Base-by-base conservation (phyloP, 1,140 invertebrate species). In the Thrips palmi region DNA sequence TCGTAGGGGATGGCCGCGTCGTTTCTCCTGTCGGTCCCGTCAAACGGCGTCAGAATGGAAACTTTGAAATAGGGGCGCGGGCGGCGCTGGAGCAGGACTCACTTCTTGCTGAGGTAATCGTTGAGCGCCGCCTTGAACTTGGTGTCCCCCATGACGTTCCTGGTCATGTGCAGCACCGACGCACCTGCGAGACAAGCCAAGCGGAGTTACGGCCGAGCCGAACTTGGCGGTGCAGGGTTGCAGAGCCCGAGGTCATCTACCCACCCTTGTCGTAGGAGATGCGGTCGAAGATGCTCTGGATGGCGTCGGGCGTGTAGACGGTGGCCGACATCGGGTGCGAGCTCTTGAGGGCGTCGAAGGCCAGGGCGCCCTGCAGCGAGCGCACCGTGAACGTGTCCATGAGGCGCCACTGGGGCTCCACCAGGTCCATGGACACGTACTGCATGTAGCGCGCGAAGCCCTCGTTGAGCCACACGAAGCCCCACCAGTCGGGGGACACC, bases 321-420 rank as follows among this genome's bases (percentile, higher is more conserved):
- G 50, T 45, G 14, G 52, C 43, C 41, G 64, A 58, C 14, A 28
- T 35, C 11, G 38, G 19, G 52, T 80, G 30, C 33, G 41, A 85
- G 51, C 80, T 91, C 45, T 80, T 76, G 31, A 92, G 60, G 33
- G 78, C 75, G 55, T 96, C 92, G 36, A 87, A 60, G 49, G 83
- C 77, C 43, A 94, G 59, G 1, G 86, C 81, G 51, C 64, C 8
- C 20, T 70, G 63, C 7, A 70, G 36, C 24, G 62, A 60, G 18
- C 57, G 51, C 0, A 59, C 38, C 5, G 70, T 51, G 51, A 70
- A 68, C 43, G 64, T 58, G 5, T 55, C 47, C 45, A 53, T 53
- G 53, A 65, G 57, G 46, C 55, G 51, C 60, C 62, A 65, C 4
- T 62, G 51, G 3, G 50, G 59, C 36, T 56, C 51, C 0, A 64